Conservation (phyloP, 2,888 invertebrate genomes). For the Halocaridina rubra region DNA sequence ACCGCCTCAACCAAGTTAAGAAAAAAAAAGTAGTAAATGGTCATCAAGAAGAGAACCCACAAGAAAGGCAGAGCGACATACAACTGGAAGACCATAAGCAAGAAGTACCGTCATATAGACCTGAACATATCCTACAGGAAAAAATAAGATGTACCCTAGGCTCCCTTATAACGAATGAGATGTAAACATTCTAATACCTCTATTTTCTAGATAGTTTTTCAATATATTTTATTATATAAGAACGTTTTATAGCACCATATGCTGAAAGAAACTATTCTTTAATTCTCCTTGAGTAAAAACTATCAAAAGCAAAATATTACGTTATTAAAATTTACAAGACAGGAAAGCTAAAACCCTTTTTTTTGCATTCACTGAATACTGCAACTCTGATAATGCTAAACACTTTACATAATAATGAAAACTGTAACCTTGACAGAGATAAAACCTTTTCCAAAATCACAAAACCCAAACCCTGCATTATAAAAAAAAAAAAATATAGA, state of each 20-base stretch:
- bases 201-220: not conserved
- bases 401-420: not conserved
- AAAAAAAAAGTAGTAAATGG: constrained; percentile 25
- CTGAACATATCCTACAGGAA: constrained; percentile 30
- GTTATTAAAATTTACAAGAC: no score
- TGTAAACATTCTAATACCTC: not conserved
- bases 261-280: no score
- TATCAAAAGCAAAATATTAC: no score
- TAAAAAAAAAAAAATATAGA: no score
- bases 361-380: no score
- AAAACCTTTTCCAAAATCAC: not conserved
- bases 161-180: constrained; percentile 32
- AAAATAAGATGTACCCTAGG: constrained; percentile 17
- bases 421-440: constrained; percentile 11
- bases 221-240: no score
- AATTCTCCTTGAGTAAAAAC: no score
- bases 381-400: no score
- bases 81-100: not conserved
- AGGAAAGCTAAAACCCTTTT: no score
- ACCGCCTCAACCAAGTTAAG: constrained; percentile 41
- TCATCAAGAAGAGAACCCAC: constrained; percentile 32
- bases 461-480: not conserved
- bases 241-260: no score
- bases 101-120: constrained; percentile 33
- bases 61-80: constrained; percentile 43